Evolutionary conservation across 2,797 vertebrate genomes (phyloP).

Genomic region (Sparus aurata): DNA sequence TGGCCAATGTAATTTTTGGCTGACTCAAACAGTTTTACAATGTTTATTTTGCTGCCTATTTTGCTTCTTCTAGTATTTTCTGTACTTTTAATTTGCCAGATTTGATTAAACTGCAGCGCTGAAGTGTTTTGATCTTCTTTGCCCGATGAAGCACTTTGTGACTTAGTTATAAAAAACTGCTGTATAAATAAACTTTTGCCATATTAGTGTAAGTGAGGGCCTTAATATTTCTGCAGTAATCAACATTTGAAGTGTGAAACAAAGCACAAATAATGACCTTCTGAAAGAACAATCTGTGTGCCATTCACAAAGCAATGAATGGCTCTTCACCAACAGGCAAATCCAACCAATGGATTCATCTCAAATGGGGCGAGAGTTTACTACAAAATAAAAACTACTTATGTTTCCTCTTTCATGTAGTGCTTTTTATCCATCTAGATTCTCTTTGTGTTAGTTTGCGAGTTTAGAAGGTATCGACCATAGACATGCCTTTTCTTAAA

Average conservation of each 20-base stretch:
- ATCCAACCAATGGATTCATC: neutral
- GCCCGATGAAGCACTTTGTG: neutral
- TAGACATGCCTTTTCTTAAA: no score
- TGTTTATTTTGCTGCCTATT: neutral
- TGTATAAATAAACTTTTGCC: neutral
- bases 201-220: neutral
- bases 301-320: constrained; percentile 1
- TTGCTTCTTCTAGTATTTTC: neutral
- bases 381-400: no score
- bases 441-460: no score
- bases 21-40: neutral
- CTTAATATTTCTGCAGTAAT: constrained; percentile 2
- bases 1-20: neutral
- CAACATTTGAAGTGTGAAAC: neutral
- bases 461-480: no score
- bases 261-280: neutral
- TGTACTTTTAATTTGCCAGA: neutral
- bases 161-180: neutral
- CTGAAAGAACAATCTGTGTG: neutral
- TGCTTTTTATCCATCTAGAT: no score
- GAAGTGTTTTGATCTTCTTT: neutral
- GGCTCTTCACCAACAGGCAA: no score
- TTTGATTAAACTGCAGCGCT: neutral
- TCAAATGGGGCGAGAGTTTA: no score
- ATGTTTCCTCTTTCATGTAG: no score